Conservation (phyloP, 2,888 invertebrate species). For the Oeneis ivallda region DNA sequence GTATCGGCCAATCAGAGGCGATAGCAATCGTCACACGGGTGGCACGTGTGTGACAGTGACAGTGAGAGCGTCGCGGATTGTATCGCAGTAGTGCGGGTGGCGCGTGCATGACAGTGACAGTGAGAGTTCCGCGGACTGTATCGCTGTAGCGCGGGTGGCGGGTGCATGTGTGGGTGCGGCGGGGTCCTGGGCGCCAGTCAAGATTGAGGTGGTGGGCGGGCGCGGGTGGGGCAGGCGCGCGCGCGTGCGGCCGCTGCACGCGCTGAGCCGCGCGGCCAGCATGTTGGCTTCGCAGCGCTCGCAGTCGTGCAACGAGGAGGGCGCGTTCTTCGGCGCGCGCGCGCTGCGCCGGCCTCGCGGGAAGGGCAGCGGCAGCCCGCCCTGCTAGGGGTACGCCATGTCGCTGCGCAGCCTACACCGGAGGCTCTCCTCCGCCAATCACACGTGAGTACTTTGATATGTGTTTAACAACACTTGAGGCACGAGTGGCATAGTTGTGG, state of each 20-base stretch:
- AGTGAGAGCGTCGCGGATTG: no score
- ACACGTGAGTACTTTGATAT: slow-evolving; percentile 79
- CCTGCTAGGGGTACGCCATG: slow-evolving; percentile 84
- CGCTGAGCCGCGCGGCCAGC: slow-evolving; percentile 74
- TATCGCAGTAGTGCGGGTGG: no score
- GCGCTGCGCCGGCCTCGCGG: slow-evolving; percentile 81
- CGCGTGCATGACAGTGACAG: no score
- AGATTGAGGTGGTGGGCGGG: slow-evolving; percentile 74
- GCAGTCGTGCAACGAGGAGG: slow-evolving; percentile 81
- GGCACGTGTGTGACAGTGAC: no score
- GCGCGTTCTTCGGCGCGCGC: slow-evolving; percentile 80
- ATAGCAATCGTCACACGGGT: no score
- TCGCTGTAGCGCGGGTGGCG: no score
- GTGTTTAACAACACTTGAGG: no score
- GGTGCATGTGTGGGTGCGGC: no score
- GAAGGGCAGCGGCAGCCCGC: slow-evolving; percentile 81
- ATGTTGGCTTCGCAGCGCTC: slow-evolving; percentile 80
- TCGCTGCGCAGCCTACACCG: slow-evolving; percentile 85
- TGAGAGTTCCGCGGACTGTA: no score
- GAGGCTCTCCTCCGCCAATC: slow-evolving; percentile 82
- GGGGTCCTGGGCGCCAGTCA: slow-evolving; percentile 9
- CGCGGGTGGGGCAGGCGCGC: slow-evolving; percentile 79
- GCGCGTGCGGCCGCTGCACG: slow-evolving; percentile 78
- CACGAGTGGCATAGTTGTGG: no score
- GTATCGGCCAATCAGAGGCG: no score